These are phyloP conservation scores for Drosophila insularis DNA, from an alignment of 1,140 invertebrate genomes.

Conservation along the genomic window DNA sequence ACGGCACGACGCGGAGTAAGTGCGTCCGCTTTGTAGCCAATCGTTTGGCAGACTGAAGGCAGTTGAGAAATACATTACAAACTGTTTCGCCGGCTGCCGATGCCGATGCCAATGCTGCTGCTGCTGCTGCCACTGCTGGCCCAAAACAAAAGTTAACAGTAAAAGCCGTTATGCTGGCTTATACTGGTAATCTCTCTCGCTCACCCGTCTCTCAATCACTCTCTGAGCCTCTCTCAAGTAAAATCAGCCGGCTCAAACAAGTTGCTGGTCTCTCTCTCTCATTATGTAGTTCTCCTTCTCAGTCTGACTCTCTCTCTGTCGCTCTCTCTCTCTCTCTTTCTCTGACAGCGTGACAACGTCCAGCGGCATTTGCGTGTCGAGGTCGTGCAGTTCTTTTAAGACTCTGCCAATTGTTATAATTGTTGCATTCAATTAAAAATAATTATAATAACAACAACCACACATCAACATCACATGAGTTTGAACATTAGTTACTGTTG, in stretches of 20 bases:
- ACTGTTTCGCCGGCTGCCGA: conserved; percentile 26
- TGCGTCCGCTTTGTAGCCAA: conserved; percentile 72
- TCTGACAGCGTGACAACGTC: conserved; percentile 42
- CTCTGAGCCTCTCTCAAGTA: neutral
- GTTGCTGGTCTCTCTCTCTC: conserved; percentile 1
- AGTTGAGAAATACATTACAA: conserved; percentile 58
- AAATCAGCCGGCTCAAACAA: conserved; percentile 26
- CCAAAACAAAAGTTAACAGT: conserved; percentile 59
- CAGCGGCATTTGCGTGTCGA: conserved; percentile 72
- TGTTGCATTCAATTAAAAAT: conserved; percentile 69
- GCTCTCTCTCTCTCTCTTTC: too few relatives aligned
- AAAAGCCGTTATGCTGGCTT: conserved; percentile 62
- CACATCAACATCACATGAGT: conserved; percentile 52
- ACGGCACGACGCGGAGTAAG: conserved; percentile 32
- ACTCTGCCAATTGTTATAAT: conserved; percentile 49
- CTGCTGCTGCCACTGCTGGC: neutral
- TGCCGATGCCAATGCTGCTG: too few relatives aligned
- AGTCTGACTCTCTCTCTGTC: conserved; percentile 3
- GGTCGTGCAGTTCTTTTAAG: conserved; percentile 61
- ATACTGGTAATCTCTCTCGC: conserved; percentile 18
- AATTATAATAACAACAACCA: conserved; percentile 61
- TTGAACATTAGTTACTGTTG: conserved; percentile 69
- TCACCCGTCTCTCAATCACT: conserved; percentile 13
- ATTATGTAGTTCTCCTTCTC: neutral
- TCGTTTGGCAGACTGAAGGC: conserved; percentile 78